These are phyloP conservation scores for Cacoxenus indagator DNA, from an alignment of 2,888 invertebrate genomes.

Conservation along the genomic window DNA sequence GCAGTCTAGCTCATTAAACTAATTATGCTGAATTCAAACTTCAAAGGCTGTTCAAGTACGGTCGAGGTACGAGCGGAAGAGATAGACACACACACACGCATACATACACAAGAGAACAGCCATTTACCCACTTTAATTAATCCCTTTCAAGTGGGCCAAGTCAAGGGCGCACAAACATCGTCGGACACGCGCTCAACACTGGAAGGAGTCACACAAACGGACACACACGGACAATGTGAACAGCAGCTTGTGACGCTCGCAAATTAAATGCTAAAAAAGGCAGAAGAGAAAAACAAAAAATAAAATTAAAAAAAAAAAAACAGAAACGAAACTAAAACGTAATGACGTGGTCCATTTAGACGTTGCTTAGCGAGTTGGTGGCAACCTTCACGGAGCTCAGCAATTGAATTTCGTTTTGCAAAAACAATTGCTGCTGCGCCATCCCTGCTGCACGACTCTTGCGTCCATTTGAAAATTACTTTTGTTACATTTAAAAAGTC, in stretches of 20 bases:
- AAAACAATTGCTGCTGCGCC: background rate
- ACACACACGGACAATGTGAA: slow-evolving; percentile 32
- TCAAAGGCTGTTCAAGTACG: slow-evolving; percentile 41
- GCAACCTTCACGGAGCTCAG: background rate
- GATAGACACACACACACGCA: slow-evolving; percentile 6
- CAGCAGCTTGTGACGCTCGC: slow-evolving; percentile 44
- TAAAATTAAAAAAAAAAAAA: background rate
- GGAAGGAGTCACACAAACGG: background rate
- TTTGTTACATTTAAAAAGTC: slow-evolving; percentile 61
- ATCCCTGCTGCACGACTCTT: background rate
- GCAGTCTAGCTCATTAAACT: slow-evolving; percentile 59
- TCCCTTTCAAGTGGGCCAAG: slow-evolving; percentile 53
- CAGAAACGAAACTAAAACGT: background rate
- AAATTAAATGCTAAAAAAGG: slow-evolving; percentile 57
- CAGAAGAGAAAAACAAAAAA: background rate
- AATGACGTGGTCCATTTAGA: background rate
- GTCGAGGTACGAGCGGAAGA: background rate
- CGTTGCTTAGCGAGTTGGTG: background rate
- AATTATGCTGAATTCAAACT: slow-evolving; percentile 54
- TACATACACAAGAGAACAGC: background rate
- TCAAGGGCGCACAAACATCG: slow-evolving; percentile 28
- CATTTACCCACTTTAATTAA: slow-evolving; percentile 61
- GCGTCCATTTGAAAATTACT: slow-evolving; percentile 52
- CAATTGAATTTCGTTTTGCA: background rate
- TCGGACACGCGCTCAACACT: background rate